Conservation (phyloP, 2,113 vertebrate genomes). For the Lagopus leucura region DNA sequence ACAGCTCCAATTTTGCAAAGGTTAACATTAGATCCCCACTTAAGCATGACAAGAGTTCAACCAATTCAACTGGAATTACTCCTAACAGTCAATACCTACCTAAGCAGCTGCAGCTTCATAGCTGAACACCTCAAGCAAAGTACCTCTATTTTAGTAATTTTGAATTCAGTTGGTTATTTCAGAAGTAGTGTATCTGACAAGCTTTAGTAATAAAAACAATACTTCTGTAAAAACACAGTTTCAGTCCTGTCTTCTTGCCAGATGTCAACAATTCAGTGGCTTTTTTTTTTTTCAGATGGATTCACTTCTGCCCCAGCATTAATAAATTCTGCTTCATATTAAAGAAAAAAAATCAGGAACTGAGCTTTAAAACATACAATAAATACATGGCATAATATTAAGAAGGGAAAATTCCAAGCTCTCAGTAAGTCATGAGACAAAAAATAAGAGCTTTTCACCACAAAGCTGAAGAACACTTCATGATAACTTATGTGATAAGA, state of each 20-base stretch:
- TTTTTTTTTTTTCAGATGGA: neutral
- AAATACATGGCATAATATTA: neutral
- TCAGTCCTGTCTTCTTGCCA: neutral
- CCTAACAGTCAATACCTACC: neutral
- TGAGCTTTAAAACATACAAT: neutral
- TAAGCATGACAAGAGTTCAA: neutral
- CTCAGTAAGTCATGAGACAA: neutral
- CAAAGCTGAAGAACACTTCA: neutral
- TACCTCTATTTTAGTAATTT: neutral
- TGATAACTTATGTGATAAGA: neutral
- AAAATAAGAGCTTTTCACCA: neutral
- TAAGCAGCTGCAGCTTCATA: neutral
- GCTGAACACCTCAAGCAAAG: neutral
- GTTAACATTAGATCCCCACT: neutral
- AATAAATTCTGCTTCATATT: neutral
- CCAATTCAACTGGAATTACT: neutral
- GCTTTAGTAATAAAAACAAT: neutral
- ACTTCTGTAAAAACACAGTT: neutral
- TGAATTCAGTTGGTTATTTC: neutral
- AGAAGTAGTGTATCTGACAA: neutral
- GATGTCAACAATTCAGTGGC: neutral
- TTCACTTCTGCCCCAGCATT: rapidly evolving
- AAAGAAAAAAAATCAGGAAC: neutral
- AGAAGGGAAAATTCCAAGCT: neutral
- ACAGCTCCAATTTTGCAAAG: neutral